phyloP scores from a whole-genome alignment of 2,888 invertebrate species.

The Idaea biselata region DNA sequence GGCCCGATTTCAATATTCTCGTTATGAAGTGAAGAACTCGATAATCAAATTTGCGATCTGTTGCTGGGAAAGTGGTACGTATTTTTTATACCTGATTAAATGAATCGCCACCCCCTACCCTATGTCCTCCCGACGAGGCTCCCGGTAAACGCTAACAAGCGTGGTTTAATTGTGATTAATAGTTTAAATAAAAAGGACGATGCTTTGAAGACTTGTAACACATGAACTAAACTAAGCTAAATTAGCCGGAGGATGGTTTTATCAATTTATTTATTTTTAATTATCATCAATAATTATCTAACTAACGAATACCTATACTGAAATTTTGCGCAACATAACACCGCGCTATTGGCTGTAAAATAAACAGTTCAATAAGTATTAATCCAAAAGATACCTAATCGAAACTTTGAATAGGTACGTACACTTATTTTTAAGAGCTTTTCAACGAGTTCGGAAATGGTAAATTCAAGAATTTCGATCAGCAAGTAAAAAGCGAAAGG shows the following conservation, averaged over 20 bases:
- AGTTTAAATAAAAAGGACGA: constrained; percentile 24
- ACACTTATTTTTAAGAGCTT: constrained; percentile 10
- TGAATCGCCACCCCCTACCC: constrained; percentile 8
- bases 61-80: constrained; percentile 12
- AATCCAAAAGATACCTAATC: not conserved
- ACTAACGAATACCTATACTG: too few species aligned
- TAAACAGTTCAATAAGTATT: not conserved
- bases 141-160: constrained; percentile 15
- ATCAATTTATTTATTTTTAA: too few species aligned
- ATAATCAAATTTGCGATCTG: constrained; percentile 4
- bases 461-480: constrained; percentile 11
- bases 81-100: constrained; percentile 22
- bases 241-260: too few species aligned
- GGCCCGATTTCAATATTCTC: constrained; percentile 8
- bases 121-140: constrained; percentile 2
- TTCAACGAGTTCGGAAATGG: constrained; percentile 9
- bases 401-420: not conserved
- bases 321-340: constrained; percentile 14
- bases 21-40: constrained; percentile 3
- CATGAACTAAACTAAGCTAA: too few species aligned
- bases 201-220: constrained; percentile 16
- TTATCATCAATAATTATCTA: too few species aligned
- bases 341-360: not conserved
- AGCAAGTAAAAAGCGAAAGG: constrained; percentile 17
- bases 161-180: constrained; percentile 19